Evolutionary conservation across 2,797 vertebrate genomes (phyloP).

Genomic region (Garrulus glandarius): DNA sequence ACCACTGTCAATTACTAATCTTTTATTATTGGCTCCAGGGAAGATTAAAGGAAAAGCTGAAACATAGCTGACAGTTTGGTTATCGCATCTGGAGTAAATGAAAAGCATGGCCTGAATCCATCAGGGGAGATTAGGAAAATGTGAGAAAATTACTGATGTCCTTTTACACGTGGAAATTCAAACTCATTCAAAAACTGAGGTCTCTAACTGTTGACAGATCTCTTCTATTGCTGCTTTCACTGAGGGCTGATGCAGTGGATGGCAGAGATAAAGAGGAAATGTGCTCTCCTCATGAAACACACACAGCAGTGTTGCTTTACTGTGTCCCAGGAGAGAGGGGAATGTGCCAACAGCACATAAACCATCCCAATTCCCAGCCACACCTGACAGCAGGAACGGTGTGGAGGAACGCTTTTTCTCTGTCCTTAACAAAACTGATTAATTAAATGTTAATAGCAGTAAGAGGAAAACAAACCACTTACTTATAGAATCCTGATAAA

Average conservation of each 20-base stretch:
- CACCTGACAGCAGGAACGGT: not conserved
- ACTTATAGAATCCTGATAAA: not conserved
- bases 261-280: not conserved
- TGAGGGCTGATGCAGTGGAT: not conserved
- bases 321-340: not conserved
- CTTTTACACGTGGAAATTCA: slow-evolving; percentile 84
- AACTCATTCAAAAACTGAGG: slow-evolving; percentile 38
- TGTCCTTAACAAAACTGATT: not conserved
- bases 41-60: slow-evolving; percentile 90
- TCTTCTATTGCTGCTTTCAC: not conserved
- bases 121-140: slow-evolving; percentile 91
- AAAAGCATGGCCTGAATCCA: slow-evolving; percentile 96
- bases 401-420: not conserved
- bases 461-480: not conserved
- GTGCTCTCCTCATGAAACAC: not conserved
- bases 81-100: slow-evolving; percentile 94
- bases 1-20: slow-evolving; percentile 75
- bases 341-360: not conserved
- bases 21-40: slow-evolving; percentile 90
- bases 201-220: slow-evolving; percentile 28
- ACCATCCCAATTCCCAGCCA: not conserved
- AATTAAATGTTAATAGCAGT: not conserved
- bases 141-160: slow-evolving; percentile 89
- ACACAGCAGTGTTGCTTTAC: not conserved
- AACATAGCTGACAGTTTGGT: slow-evolving; percentile 89